phyloP scores from a whole-genome alignment of 2,888 invertebrate species.

The Brenthis daphne region DNA sequence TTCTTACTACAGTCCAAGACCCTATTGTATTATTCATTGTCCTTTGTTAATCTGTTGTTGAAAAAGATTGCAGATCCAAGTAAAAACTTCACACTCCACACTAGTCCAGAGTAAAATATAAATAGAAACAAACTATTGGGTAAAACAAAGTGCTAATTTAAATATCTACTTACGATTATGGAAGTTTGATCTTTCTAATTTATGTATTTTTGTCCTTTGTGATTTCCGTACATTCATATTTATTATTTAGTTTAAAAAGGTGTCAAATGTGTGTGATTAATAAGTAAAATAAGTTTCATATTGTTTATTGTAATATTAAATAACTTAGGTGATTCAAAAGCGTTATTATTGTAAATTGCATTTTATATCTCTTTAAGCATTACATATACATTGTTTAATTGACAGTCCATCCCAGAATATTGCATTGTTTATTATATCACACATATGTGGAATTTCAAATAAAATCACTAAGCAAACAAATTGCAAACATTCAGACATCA shows the following conservation, averaged over 20 bases:
- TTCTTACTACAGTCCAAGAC: too few species aligned
- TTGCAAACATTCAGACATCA: constrained; percentile 1
- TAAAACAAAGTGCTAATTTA: too few species aligned
- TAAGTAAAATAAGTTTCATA: constrained; percentile 10
- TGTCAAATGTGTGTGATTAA: neutral
- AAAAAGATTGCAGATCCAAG: too few species aligned
- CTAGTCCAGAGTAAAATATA: too few species aligned
- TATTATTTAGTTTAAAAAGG: neutral
- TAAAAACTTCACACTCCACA: too few species aligned
- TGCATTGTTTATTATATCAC: constrained; percentile 22
- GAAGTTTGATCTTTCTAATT: too few species aligned
- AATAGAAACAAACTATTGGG: too few species aligned
- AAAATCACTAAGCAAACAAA: constrained; percentile 15
- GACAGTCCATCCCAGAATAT: constrained; percentile 26
- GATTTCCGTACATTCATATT: neutral
- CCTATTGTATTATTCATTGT: too few species aligned
- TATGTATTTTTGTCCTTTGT: neutral
- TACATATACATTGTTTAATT: constrained; percentile 24
- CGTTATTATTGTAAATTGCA: constrained; percentile 17
- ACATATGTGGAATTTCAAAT: constrained; percentile 19
- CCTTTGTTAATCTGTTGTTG: too few species aligned
- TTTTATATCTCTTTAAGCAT: constrained; percentile 25
- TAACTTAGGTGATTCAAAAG: constrained; percentile 24
- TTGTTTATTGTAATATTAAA: constrained; percentile 25
- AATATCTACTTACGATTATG: too few species aligned